Evolutionary conservation across 2,797 vertebrate genomes (phyloP).

Genomic region (Centropyge bicolor): DNA sequence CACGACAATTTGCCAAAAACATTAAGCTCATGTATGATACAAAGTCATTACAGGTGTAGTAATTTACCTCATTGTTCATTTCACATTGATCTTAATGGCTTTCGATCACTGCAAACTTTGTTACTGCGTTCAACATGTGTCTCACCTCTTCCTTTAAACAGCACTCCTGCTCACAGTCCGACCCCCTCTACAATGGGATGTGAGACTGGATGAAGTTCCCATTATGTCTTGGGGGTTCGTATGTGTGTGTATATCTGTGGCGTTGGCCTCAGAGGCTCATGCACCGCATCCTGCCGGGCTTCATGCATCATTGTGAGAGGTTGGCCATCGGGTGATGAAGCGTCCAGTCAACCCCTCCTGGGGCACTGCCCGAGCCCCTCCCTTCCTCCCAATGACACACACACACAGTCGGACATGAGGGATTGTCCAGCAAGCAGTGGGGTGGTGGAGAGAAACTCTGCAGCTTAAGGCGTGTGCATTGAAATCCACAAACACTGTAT

Average conservation of each 20-base stretch:
- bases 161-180: background rate
- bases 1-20: background rate
- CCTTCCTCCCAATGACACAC: conserved; percentile 53
- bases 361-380: conserved; percentile 57
- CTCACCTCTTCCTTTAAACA: conserved; percentile 4
- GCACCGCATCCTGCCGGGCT: conserved; percentile 69
- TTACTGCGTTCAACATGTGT: background rate
- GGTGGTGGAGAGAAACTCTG: conserved; percentile 36
- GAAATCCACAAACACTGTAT: conserved; percentile 15
- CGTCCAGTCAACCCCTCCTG: conserved; percentile 76
- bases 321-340: conserved; percentile 81
- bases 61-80: background rate
- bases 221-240: conserved; percentile 27
- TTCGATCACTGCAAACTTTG: background rate
- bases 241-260: conserved; percentile 4
- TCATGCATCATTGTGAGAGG: conserved; percentile 84
- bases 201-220: conserved; percentile 35
- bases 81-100: background rate
- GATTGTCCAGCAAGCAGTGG: conserved; percentile 67
- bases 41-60: background rate
- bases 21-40: background rate
- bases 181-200: background rate
- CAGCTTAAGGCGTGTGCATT: conserved; percentile 31
- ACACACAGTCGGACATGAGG: conserved; percentile 71
- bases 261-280: conserved; percentile 68